Evolutionary conservation across 2,113 vertebrate genomes (phyloP), one percentile per base, ranked within the genome.

Genomic region (Dromaius novaehollandiae): DNA sequence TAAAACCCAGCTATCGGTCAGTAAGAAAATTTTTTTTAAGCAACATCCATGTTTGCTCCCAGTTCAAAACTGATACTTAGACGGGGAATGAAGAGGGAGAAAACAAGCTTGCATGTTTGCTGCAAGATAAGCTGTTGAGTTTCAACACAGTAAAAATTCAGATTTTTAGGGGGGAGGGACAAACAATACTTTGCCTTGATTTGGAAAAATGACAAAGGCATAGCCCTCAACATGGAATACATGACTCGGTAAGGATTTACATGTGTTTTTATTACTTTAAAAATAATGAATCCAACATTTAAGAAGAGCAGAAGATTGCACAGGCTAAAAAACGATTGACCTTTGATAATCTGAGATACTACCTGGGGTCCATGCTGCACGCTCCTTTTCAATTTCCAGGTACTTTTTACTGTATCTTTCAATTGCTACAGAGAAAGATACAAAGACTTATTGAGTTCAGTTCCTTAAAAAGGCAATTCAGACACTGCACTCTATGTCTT

Each of bases 371-470:
- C 99, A 99, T 7, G 97, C 42, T 26, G 95, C 86, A 76, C 91
- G 77, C 3, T 89, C 92, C 91, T 98, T 91, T 97, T 96, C 44
- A 84, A 50, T 78, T 93, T 96, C 97, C 96, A 95, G 96, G 50
- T 99, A 99, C 95, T 98, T 98, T 94, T 98, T 97, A 20, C 98
- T 98, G 82, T 99, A 99, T 76, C 98, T 97, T 96, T 99, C 98
- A 96, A 99, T 98, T 84, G 96, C 99, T 99, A 96, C 7, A 66
- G 81, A 63, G 88, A 50, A 77, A 71, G 53, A 58, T 56, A 88
- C 60, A 98, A 96, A 50, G 20, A 66, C 55, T 88, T 88, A 82
- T 0, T 68, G 34, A 85, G 68, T 58, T 58, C 25, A 48, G 1
- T 42, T 38, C 63, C 46, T 56, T 70, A 77, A 69, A 65, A 79